These are phyloP conservation scores for Laspeyria flexula DNA, from an alignment of 2,888 invertebrate species.

Conservation along the genomic window DNA sequence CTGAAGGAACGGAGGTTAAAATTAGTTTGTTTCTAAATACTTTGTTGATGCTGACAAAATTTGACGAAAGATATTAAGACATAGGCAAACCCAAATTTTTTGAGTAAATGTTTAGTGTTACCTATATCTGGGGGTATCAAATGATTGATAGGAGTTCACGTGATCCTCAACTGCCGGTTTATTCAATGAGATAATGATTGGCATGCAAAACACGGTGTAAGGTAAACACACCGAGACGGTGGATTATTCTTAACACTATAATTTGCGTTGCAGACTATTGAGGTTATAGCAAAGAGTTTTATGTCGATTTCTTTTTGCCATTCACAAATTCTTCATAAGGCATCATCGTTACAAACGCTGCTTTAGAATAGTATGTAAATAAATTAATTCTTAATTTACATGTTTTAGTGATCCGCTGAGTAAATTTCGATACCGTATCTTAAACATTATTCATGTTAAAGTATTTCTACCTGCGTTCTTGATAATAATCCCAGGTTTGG, in stretches of 20 bases:
- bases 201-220: conserved; percentile 13
- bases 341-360: background rate
- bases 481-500: conserved; percentile 62
- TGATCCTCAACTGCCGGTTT: conserved; percentile 1
- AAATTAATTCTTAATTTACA: too few species aligned
- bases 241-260: conserved; percentile 16
- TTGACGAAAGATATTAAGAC: too few species aligned
- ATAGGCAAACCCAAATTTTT: too few species aligned
- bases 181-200: conserved; percentile 11
- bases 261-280: conserved; percentile 12
- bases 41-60: too few species aligned
- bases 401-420: background rate
- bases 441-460: conserved; percentile 21
- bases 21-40: too few species aligned
- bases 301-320: conserved; percentile 16
- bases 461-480: conserved; percentile 55
- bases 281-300: conserved; percentile 15
- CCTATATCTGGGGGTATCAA: background rate
- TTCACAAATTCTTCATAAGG: conserved; percentile 17
- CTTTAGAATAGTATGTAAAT: background rate
- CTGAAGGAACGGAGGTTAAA: too few species aligned
- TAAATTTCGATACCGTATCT: conserved; percentile 1
- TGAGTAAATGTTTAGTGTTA: background rate
- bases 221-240: conserved; percentile 10
- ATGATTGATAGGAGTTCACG: conserved; percentile 8